Evolutionary conservation across 2,797 vertebrate genomes (phyloP), one percentile per base, ranked within the genome.

Genomic region (Premnoplex brunnescens): DNA sequence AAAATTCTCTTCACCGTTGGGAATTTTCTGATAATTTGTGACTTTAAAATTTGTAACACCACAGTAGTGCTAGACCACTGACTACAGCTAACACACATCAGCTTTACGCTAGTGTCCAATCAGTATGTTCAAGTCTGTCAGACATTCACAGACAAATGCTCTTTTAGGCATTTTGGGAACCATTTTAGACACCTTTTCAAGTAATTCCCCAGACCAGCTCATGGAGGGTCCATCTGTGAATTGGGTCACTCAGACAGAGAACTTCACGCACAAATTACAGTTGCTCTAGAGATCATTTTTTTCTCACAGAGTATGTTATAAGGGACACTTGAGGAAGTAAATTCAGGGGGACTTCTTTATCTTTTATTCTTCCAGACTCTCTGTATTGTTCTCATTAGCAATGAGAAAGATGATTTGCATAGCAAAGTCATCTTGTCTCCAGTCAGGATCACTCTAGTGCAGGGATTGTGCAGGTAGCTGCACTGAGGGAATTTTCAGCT

Each of bases 401-500:
- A 55, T 24, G 11, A 62, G 30, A 80, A 77, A 54, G 52, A 72
- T 22, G 27, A 68, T 64, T 87, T 85, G 52, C 67, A 21, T 37
- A 74, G 59, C 14, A n/a, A 76, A 91, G 46, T 69, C 24, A 43
- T 66, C 41, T 74, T 54, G 27, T 52, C 41, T 84, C 64, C 63
- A 55, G 59, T 1, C 6, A 1, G 79, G n/a, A 87, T 46, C 37
- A 48, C 34, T 82, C 37, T 34, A 60, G 44, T 30, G 24, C 37
- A 59, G 55, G 10, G 32, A 3, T 10, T 69, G 59, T 66, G 26
- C 80, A 94, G 96, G 94, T 96, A 95, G n/a, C 30, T 56, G 20
- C 46, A 39, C 2, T 2, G 1, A 19, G 93, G 95, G 91, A 82
- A 82, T 93, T 97, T 93, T 88, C 88, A 93, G 58, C 60, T 63